Base-by-base conservation (phyloP, 2,113 vertebrate species). In the Planiliza haematocheilus region DNA sequence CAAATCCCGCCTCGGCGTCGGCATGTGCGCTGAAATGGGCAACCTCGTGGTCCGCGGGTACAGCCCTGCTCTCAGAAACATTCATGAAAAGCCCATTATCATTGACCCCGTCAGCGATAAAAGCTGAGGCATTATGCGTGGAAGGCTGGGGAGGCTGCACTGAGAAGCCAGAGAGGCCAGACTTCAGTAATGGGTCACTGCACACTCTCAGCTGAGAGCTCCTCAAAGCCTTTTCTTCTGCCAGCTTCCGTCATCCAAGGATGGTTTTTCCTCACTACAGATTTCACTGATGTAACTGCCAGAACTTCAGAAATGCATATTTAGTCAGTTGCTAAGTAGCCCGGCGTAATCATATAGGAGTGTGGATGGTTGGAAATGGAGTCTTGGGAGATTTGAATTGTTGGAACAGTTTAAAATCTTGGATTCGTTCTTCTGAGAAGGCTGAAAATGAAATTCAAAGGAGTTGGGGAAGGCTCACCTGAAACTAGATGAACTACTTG, bases 121-220 rank as follows among this genome's bases (percentile, higher is more conserved):
- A 82, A 77, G 74, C 70, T 57, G 64, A 34, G 34, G 58, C 67
- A 79, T 65, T 84, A 64, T 72, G 79, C 67, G 67, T 76, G 74
- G 70, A 70, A 58, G 78, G 82, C 59, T 67, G 50, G 13, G 30
- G 41, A 89, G 60, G 71, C 80, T 78, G 78, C n/a, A 52, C 38
- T 45, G 41, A 78, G 66, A 77, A 65, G 75, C 65, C 70, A 63
- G 24, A 70, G 64, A 81, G 83, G 84, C 84, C 81, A 82, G 69
- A 66, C 79, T 73, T 89, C 85, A 79, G 85, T 63, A 50, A 86
- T 49, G 81, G 91, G 91, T 92, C 90, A 89, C 53, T 78, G 85
- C 70, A 74, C 84, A 65, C 80, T 82, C 84, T 84, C 51, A 85
- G 75, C 76, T 66, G 65, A 90, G 74, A 67, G 62, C 75, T 86